Percentiles rank a stretch among this genome's conserved stretches.
These are phyloP conservation scores for Babylonia areolata DNA, from an alignment of 1,140 invertebrate species.

Conservation along the genomic window DNA sequence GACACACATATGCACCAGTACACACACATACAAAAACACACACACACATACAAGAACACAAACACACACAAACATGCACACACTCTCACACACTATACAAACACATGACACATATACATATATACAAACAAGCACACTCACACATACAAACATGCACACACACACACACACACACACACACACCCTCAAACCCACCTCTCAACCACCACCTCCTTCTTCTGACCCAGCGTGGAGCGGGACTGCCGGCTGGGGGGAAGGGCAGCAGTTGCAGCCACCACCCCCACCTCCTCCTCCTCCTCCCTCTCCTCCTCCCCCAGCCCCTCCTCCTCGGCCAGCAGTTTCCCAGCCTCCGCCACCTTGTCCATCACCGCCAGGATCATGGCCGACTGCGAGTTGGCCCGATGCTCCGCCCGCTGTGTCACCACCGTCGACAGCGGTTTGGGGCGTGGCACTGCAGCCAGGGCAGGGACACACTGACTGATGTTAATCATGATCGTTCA, in stretches of 20 bases:
- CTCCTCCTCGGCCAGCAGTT: constrained; percentile 27
- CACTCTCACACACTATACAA: background rate
- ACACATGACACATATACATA: background rate
- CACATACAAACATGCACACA: too few species aligned
- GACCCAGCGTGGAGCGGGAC: background rate
- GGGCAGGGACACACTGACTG: too few species aligned
- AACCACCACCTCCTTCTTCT: background rate
- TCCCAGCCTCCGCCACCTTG: constrained; percentile 63
- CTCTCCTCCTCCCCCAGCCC: constrained; percentile 7
- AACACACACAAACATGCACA: background rate
- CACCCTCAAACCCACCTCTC: background rate
- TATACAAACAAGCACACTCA: background rate
- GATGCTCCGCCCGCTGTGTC: constrained; percentile 49
- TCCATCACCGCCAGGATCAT: constrained; percentile 69
- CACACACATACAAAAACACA: too few species aligned
- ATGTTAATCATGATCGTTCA: too few species aligned
- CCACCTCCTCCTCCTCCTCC: background rate
- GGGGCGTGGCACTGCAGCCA: constrained; percentile 60
- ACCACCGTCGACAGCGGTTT: constrained; percentile 74
- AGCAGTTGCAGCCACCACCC: too few species aligned
- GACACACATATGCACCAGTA: too few species aligned
- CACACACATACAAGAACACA: background rate
- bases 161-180: background rate
- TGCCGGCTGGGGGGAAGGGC: background rate
- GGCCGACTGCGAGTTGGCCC: constrained; percentile 63